Base-by-base conservation (phyloP, 2,888 invertebrate genomes). In the Cephus pulcher region DNA sequence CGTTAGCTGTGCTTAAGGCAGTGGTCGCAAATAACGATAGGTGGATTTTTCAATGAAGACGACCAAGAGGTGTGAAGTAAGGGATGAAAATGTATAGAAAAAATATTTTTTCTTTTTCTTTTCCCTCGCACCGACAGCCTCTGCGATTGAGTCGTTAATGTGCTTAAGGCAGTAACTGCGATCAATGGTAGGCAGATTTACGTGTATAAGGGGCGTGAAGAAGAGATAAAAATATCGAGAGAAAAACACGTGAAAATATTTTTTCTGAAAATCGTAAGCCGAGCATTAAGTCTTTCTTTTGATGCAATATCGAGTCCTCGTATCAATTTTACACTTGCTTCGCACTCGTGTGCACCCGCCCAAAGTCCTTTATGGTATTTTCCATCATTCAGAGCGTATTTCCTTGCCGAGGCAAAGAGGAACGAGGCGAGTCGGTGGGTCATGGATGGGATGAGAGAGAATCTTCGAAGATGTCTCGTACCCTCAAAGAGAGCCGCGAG, bases 321-420 rank as follows among this genome's bases (percentile, higher is more conserved):
- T 79, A 86, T 86, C 88, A 87, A 88, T 88, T 89, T 89, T 85
- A 88, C 89, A 89, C 89, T 88, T 86, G 81, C 79, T 82, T 84
- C 79, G 56, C 56, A 56, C 56, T 23, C 56, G 23, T 56, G 56
- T 56, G 23, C 56, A 56, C 56, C 56, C 56, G 56, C 82, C 83
- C 34, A 78, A 79, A 81, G 76, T 80, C 78, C 84, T 81, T 82
- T 78, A 80, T 80, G 81, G 84, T 74, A 82, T 85, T 85, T 86
- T 78, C 83, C 85, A 85, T 85, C 87, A 84, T 86, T 81, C 84
- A 76, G 75, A 84, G 83, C 81, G 83, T 84, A 84, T 86, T 87
- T 84, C 84, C 80, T 74, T 56, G 23, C 56, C 80, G 77, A 76
- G 74, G 82, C 79, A 82, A 56, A 23, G 23, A 23, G 23, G 56